phyloP scores from a whole-genome alignment of 1,140 invertebrate genomes.

The Ylistrum balloti region DNA sequence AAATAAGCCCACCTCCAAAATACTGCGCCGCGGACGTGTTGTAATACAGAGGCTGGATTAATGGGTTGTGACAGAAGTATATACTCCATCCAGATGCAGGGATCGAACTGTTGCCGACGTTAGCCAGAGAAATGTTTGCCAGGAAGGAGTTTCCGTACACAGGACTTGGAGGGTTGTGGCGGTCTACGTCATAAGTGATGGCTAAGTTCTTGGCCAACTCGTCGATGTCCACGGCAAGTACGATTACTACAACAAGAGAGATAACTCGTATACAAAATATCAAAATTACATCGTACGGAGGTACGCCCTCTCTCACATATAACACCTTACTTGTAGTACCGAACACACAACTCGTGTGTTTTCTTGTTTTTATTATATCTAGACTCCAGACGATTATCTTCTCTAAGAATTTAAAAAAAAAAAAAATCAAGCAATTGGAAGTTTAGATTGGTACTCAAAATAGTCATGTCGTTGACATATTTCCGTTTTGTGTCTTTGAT shows the following conservation, averaged over 20 bases:
- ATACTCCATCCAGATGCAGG: constrained; percentile 68
- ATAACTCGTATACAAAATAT: constrained; percentile 1
- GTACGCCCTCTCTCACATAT: no score
- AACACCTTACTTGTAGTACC: no score
- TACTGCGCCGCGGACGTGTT: constrained; percentile 55
- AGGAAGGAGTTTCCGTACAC: constrained; percentile 55
- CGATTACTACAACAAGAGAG: constrained; percentile 36
- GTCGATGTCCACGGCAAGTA: constrained; percentile 59
- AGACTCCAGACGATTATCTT: no score
- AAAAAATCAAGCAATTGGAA: no score
- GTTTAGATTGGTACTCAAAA: no score
- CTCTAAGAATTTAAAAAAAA: no score
- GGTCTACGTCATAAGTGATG: constrained; percentile 68
- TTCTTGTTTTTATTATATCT: no score
- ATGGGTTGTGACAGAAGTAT: constrained; percentile 66
- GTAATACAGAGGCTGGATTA: constrained; percentile 61
- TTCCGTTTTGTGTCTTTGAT: no score
- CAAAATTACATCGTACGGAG: no score
- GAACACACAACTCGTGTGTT: no score
- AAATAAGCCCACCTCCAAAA: constrained; percentile 59
- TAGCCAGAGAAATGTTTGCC: constrained; percentile 67
- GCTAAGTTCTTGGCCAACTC: constrained; percentile 67
- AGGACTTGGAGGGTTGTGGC: constrained; percentile 63
- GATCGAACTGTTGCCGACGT: constrained; percentile 63
- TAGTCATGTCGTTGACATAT: no score